Evolutionary conservation across 30 jellyfish, hydroid and myxozoan species (phyloP).

Genomic region (Hydractinia symbiolongicarpus): DNA sequence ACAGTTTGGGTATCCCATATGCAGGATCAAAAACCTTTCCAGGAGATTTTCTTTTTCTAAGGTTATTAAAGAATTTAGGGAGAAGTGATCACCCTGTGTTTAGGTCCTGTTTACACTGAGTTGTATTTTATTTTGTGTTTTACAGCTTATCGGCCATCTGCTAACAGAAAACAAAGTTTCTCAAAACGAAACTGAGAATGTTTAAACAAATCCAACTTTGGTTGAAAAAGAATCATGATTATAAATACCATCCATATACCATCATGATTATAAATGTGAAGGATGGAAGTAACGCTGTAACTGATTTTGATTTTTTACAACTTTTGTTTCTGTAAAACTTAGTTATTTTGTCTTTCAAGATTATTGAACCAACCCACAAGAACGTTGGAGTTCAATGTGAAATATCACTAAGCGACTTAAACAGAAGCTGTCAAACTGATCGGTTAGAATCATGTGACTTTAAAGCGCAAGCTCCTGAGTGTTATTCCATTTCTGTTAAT

Average conservation of each 20-base stretch:
- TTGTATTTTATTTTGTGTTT: not conserved
- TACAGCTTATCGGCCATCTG: not conserved
- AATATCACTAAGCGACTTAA: not conserved
- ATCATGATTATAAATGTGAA: not conserved
- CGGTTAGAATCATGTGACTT: conserved; percentile 1
- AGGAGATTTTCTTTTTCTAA: too few species aligned
- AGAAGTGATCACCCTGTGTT: too few species aligned
- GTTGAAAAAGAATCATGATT: not conserved
- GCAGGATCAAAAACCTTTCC: too few species aligned
- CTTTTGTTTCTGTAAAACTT: not conserved
- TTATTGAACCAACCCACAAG: conserved; percentile 1
- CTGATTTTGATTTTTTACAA: not conserved
- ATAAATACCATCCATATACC: not conserved
- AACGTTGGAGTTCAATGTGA: not conserved
- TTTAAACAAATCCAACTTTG: not conserved
- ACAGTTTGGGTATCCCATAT: too few species aligned
- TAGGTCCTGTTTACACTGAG: too few species aligned
- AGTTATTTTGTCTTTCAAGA: not conserved
- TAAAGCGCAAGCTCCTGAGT: not conserved
- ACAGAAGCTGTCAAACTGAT: not conserved
- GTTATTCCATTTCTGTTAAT: not conserved
- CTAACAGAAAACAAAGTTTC: not conserved
- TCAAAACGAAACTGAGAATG: not conserved
- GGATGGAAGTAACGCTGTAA: not conserved
- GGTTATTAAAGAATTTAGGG: too few species aligned